Base-by-base conservation (phyloP, 2,888 invertebrate species). In the Drosophila monieri region DNA sequence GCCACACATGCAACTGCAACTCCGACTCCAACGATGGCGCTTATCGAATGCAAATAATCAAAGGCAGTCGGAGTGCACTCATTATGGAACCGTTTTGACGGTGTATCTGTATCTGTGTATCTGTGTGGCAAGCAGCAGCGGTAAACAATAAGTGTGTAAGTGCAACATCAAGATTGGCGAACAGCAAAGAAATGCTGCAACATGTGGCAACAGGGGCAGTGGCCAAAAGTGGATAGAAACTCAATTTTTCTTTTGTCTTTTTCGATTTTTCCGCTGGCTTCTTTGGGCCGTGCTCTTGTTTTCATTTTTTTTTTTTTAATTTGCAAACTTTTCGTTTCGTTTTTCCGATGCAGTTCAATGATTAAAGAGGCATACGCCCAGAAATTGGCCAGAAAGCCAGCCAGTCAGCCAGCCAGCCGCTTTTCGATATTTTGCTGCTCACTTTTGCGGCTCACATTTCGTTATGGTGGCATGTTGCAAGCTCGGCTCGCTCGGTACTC, bases 321-420 rank as follows among this genome's bases (percentile, higher is more conserved):
- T 84, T 88, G 76, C 88, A 83, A 70, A 77, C 54, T 78, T 78
- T 87, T 85, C 69, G 59, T 56, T 72, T 65, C 56, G 66, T 62
- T 72, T 35, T 79, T 81, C 74, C 88, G 84, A 84, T 84, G 84
- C 84, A 84, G 84, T 84, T 84, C 84, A 88, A 88, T 84, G 84
- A 84, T 84, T 84, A 84, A 84, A 87, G 78, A 87, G 81, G 81
- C 85, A 81, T 85, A 81, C 81, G 87, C 81, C 81, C 81, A 81
- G 87, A 87, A 87, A 87, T 81, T 87, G 87, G 79, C 51, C 78
- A 76, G 73, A 81, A 67, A 77, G 76, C 51, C 52, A 37, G 49
- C 62, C 8, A 54, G 44, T 60, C 41, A 21, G 43, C 62, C 8
- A 54, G 44, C 62, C 41, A 21, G 43, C 43, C 43, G 43, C 43